A percentile compares a stretch with the other conserved stretches of the same genome.
Conservation (phyloP, 1,140 invertebrate genomes). For the Calycopis cecrops region DNA sequence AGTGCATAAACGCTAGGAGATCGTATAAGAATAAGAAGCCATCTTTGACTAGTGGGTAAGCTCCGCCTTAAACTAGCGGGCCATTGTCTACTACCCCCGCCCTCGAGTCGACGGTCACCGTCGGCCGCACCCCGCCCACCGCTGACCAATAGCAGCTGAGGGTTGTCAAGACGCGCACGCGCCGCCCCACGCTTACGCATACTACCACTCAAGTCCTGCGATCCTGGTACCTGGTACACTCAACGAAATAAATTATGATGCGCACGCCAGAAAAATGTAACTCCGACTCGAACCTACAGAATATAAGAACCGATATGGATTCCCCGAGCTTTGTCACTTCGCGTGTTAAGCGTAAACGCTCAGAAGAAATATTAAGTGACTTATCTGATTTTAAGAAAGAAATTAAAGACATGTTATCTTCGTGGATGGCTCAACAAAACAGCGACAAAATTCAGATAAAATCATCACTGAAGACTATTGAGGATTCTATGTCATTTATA, state of each 20-base stretch:
- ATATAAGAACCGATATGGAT: conserved; percentile 7
- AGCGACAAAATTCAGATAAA: conserved; percentile 15
- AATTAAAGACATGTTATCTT: conserved; percentile 18
- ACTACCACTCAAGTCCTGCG: not conserved
- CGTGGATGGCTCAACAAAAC: conserved; percentile 17
- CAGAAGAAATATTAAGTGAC: conserved; percentile 17
- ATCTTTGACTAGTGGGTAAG: too few relatives aligned
- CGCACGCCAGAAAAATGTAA: conserved; percentile 10
- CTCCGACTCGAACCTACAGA: conserved; percentile 12
- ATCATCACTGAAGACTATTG: conserved; percentile 21
- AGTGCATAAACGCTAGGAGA: too few relatives aligned
- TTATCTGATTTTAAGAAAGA: conserved; percentile 19
- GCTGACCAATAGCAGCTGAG: too few relatives aligned
- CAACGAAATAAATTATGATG: not conserved
- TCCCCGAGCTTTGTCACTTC: too few relatives aligned
- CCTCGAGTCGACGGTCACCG: too few relatives aligned
- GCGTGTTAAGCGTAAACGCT: conserved; percentile 18
- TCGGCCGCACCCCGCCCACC: too few relatives aligned
- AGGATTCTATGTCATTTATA: conserved; percentile 19
- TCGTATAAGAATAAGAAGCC: too few relatives aligned
- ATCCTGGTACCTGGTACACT: conserved; percentile 9
- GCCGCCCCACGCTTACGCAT: too few relatives aligned
- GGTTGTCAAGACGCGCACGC: too few relatives aligned
- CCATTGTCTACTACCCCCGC: too few relatives aligned
- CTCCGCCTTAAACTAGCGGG: too few relatives aligned